These are phyloP conservation scores for Tyto alba DNA, from an alignment of 2,113 vertebrate species.

Conservation along the genomic window DNA sequence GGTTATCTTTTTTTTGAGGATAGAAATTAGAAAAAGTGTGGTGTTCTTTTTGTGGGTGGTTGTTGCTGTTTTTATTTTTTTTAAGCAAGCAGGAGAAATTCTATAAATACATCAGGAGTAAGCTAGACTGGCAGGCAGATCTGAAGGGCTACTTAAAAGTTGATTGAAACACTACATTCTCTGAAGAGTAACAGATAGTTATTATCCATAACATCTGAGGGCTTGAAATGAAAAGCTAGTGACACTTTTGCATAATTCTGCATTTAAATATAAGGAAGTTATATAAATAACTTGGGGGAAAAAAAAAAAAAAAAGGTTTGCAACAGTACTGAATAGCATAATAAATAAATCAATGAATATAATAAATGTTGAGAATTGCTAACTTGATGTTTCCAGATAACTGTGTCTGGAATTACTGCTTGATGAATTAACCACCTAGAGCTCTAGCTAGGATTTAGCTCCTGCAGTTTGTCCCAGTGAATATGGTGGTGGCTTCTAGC, in stretches of 20 bases:
- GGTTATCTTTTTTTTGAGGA: neutral
- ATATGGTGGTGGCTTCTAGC: neutral
- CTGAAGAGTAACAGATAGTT: neutral
- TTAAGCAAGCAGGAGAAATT: neutral
- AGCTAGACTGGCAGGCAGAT: neutral
- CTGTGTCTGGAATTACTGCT: neutral
- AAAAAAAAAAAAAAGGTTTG: neutral
- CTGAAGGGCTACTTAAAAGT: neutral
- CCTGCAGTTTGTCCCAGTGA: neutral
- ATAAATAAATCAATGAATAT: neutral
- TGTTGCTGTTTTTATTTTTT: neutral
- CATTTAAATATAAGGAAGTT: neutral
- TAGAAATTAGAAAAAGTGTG: neutral
- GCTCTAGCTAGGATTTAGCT: neutral
- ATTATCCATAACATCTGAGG: neutral
- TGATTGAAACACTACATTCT: neutral
- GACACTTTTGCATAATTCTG: neutral
- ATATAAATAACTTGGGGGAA: fast-evolving
- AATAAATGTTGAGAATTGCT: neutral
- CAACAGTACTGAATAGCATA: neutral
- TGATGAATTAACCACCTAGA: neutral
- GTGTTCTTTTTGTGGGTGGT: neutral
- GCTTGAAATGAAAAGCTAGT: neutral
- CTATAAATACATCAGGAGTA: neutral
- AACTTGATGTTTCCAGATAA: neutral